Base-by-base conservation (phyloP, 2,113 vertebrate genomes). In the Peucedramus taeniatus region DNA sequence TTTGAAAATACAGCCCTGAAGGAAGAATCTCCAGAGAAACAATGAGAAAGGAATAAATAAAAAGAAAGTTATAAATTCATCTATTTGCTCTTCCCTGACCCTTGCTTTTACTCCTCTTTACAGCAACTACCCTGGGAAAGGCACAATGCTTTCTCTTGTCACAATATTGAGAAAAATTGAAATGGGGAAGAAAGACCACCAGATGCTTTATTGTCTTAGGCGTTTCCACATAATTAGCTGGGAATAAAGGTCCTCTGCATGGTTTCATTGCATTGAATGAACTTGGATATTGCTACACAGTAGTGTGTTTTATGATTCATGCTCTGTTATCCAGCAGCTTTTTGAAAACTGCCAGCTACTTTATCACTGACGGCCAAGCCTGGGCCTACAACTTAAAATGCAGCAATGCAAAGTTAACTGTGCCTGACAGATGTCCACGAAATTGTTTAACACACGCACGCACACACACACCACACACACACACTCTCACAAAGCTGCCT, bases 11-110 rank as follows among this genome's bases (percentile, higher is more conserved):
- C 98, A 97, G 97, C 97, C 97, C 96, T 78, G 90, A 96, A 97
- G 98, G 98, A 98, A 97, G 97, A 98, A 97, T 96, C 97, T 97
- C 96, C 96, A 95, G 95, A 94, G 97, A 95, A 98, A 99, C 99
- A 99, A 99, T 99, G 97, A 96, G 89, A 97, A 98, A 95, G 97
- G 97, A 98, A 98, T 98, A 97, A 98, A 98, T 98, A 98, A 99
- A 99, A 99, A 98, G 98, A 98, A 98, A 98, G 99, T 99, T 99
- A 99, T 99, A 99, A 99, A 99, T 99, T 99, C 99, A 99, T 99
- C 98, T 99, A 98, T 99, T 99, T 99, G 99, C 99, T 99, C 99
- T 99, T 98, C 96, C 96, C 98, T 99, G 99, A 99, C 99, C 99
- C 98, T 97, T 96, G 97, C 98, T 98, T 99, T 98, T 98, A 97